phyloP scores from a whole-genome alignment of 2,113 vertebrate species.

The Catharus bicknelli region DNA sequence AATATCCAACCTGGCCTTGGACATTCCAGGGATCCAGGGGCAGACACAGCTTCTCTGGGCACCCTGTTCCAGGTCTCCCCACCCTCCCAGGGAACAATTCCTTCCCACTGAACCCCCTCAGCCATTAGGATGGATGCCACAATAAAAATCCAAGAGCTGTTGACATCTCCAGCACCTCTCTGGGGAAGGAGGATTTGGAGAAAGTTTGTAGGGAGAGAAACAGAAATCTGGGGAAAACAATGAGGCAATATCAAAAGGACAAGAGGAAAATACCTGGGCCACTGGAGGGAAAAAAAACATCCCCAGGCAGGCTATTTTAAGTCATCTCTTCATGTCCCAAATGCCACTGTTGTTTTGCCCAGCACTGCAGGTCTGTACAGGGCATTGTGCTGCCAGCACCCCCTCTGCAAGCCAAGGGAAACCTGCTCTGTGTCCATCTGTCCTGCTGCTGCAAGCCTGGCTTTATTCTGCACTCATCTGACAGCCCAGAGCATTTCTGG shows the following conservation, averaged over 20 bases:
- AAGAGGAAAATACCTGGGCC: neutral
- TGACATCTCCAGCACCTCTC: neutral
- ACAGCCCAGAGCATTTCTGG: neutral
- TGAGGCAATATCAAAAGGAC: fast-evolving
- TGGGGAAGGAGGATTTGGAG: neutral
- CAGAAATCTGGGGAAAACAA: neutral
- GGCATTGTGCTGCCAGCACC: neutral
- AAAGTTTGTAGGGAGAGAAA: neutral
- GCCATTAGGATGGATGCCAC: neutral
- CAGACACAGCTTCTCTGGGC: neutral
- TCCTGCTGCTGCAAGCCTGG: neutral
- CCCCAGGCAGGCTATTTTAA: neutral
- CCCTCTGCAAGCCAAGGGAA: neutral
- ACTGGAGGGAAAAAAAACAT: fast-evolving
- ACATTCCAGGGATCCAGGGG: neutral
- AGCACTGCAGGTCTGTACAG: neutral
- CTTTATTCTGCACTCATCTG: neutral
- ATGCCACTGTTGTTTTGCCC: neutral
- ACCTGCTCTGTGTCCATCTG: conserved; percentile 33
- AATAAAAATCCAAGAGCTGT: neutral
- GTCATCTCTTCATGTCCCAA: neutral
- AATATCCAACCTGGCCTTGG: fast-evolving
- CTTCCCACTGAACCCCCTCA: fast-evolving
- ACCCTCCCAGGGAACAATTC: fast-evolving
- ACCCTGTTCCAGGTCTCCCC: fast-evolving